These are phyloP conservation scores for Pogonus chalceus DNA, from an alignment of 1,140 invertebrate species.

Conservation along the genomic window DNA sequence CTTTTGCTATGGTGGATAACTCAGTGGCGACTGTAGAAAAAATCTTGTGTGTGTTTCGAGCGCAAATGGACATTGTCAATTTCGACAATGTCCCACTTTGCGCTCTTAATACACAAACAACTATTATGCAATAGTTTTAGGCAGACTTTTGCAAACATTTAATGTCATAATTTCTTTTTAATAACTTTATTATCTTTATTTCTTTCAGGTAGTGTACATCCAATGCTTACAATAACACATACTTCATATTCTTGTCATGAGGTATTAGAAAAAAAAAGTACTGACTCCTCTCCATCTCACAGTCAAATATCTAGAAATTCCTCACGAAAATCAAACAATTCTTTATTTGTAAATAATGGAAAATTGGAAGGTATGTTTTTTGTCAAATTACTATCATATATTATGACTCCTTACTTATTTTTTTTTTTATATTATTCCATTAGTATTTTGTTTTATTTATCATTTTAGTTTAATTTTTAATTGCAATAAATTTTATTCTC, in stretches of 20 bases:
- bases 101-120: no score
- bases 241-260: slow-evolving; percentile 64
- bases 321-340: slow-evolving; percentile 84
- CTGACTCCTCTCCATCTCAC: slow-evolving; percentile 71
- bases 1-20: no score
- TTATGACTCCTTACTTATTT: slow-evolving; percentile 8
- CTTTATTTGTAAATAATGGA: slow-evolving; percentile 58
- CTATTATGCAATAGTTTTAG: no score
- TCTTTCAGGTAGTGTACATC: slow-evolving; percentile 71
- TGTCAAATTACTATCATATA: no score
- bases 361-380: slow-evolving; percentile 67
- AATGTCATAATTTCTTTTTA: slow-evolving; percentile 7
- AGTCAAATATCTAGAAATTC: slow-evolving; percentile 85
- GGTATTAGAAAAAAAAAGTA: slow-evolving; percentile 53
- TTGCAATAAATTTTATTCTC: no score
- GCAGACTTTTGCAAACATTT: no score
- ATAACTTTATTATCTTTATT: slow-evolving; percentile 4
- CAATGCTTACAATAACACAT: slow-evolving; percentile 75
- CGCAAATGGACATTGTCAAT: no score
- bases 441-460: background rate
- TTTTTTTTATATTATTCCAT: background rate
- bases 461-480: no score
- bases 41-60: no score
- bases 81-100: no score
- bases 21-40: no score